Percentiles rank a stretch among this genome's conserved stretches.
These are phyloP conservation scores for Pachyuromys duprasi DNA, from an alignment of 2,797 vertebrate genomes.

Conservation along the genomic window DNA sequence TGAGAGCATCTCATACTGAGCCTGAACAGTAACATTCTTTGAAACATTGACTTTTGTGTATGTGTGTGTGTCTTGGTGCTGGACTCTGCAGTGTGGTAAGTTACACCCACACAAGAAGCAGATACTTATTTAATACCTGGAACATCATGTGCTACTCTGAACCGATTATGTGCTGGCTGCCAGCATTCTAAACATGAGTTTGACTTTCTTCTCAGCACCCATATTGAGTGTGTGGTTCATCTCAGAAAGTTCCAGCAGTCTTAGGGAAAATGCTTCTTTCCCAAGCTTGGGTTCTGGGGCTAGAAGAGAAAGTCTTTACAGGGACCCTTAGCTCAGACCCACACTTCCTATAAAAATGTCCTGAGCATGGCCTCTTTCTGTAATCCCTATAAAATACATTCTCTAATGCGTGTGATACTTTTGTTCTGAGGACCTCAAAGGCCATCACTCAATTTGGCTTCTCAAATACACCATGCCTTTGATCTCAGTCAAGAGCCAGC, in stretches of 20 bases:
- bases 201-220: not conserved
- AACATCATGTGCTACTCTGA: not conserved
- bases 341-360: not conserved
- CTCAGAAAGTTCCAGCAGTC: not conserved
- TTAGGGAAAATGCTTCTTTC: not conserved
- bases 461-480: constrained; percentile 21
- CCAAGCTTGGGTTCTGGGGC: not conserved
- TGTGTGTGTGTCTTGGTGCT: not conserved
- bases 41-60: not conserved
- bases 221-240: not conserved
- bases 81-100: not conserved
- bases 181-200: not conserved
- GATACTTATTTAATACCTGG: not conserved
- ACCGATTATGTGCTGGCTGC: constrained; percentile 6
- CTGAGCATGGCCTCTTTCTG: constrained; percentile 39
- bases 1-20: not conserved
- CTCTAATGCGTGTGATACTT: constrained; percentile 25
- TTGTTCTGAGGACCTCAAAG: constrained; percentile 63
- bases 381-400: constrained; percentile 54
- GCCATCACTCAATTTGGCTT: constrained; percentile 32
- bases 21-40: not conserved
- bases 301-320: not conserved
- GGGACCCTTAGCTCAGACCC: constrained; percentile 11
- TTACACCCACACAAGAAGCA: not conserved
- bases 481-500: constrained; percentile 25